phyloP scores from a whole-genome alignment of 2,888 invertebrate genomes.

The Drosophila mettleri region DNA sequence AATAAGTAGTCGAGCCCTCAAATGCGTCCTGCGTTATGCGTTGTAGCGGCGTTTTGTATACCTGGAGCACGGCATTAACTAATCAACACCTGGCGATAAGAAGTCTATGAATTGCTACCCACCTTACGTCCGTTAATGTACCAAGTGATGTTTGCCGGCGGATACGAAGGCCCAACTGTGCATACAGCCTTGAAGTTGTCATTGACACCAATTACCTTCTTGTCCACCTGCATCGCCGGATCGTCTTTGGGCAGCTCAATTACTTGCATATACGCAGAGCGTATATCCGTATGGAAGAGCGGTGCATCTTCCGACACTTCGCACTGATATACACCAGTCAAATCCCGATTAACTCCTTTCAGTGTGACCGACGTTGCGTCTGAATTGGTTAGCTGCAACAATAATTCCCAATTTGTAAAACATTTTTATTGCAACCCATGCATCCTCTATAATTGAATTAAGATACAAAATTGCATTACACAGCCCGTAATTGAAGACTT shows the following conservation, averaged over 20 bases:
- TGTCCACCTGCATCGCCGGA: constrained; percentile 86
- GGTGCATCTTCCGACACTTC: constrained; percentile 87
- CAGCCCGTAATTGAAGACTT: constrained; percentile 1
- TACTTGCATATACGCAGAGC: constrained; percentile 86
- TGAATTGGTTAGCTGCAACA: constrained; percentile 85
- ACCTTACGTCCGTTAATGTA: constrained; percentile 86
- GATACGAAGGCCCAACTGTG: constrained; percentile 86
- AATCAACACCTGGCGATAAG: constrained; percentile 17
- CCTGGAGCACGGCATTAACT: constrained; percentile 59
- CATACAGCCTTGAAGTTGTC: constrained; percentile 86
- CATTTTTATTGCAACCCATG: constrained; percentile 11
- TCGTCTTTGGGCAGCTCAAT: constrained; percentile 86
- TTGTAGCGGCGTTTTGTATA: constrained; percentile 84
- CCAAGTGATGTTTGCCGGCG: constrained; percentile 87
- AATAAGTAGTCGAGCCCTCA: constrained; percentile 84
- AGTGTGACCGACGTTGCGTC: constrained; percentile 86
- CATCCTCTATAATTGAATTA: constrained; percentile 22
- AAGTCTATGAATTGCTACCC: constrained; percentile 51
- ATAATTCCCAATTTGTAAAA: constrained; percentile 20
- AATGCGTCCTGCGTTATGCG: constrained; percentile 84
- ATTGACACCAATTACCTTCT: constrained; percentile 86
- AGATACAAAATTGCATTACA: constrained; percentile 24
- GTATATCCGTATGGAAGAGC: constrained; percentile 87
- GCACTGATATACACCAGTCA: constrained; percentile 87
- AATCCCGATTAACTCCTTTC: constrained; percentile 86